These are phyloP conservation scores for Drosophila subobscura DNA, from an alignment of 1,140 invertebrate genomes.

Conservation along the genomic window DNA sequence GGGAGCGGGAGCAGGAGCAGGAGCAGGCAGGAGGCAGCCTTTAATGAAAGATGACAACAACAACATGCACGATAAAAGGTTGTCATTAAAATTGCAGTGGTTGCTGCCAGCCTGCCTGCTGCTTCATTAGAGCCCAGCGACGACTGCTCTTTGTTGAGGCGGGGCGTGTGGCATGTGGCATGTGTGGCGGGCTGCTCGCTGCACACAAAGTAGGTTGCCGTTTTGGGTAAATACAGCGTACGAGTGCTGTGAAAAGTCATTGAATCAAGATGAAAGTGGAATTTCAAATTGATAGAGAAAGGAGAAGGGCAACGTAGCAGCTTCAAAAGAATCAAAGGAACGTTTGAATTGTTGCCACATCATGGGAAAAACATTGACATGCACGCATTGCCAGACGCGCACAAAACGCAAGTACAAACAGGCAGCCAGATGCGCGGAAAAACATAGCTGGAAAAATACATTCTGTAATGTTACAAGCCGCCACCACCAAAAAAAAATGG, in stretches of 20 bases:
- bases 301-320: conserved; percentile 21
- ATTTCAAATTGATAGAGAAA: conserved; percentile 60
- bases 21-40: conserved; percentile 3
- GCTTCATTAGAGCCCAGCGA: conserved; percentile 61
- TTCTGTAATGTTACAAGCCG: no score
- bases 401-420: no score
- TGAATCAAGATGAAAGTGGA: conserved; percentile 78
- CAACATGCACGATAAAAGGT: conserved; percentile 71
- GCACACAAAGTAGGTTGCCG: conserved; percentile 63
- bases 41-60: conserved; percentile 79
- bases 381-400: no score
- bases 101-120: conserved; percentile 25
- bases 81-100: conserved; percentile 78
- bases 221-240: conserved; percentile 66
- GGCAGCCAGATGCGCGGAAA: no score
- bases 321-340: background rate
- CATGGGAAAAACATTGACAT: no score
- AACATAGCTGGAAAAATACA: no score
- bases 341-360: no score
- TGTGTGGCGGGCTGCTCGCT: background rate
- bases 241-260: conserved; percentile 51
- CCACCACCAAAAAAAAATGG: no score
- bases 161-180: background rate
- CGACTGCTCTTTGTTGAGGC: conserved; percentile 39
- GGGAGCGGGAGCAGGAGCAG: conserved; percentile 13